A percentile compares a stretch with the other conserved stretches of the same genome.
phyloP scores from a whole-genome alignment of 1,140 invertebrate genomes.

The Cydia amplana region DNA sequence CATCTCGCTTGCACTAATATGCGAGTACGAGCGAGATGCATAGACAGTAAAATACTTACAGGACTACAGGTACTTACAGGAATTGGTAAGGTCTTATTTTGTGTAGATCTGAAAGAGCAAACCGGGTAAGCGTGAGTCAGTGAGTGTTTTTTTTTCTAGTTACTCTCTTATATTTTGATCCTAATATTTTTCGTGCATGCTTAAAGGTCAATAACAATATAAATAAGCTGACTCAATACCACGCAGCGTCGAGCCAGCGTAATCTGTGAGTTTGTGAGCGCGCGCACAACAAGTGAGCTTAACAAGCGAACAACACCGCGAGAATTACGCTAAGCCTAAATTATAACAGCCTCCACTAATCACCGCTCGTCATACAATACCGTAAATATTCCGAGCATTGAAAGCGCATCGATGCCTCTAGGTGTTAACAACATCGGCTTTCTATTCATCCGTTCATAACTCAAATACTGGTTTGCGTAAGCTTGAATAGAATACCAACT shows the following conservation, averaged over 20 bases:
- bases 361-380: conserved; percentile 56
- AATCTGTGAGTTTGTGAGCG: conserved; percentile 57
- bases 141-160: no score
- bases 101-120: no score
- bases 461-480: conserved; percentile 15
- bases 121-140: no score
- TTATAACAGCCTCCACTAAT: conserved; percentile 69
- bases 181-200: no score
- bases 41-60: no score
- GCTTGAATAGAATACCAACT: conserved; percentile 10
- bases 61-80: no score
- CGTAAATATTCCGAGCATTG: conserved; percentile 48
- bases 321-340: conserved; percentile 67
- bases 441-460: conserved; percentile 2
- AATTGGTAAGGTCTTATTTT: no score
- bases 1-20: no score
- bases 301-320: conserved; percentile 64
- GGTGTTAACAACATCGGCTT: background rate
- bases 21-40: no score
- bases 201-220: background rate
- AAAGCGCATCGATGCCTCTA: conserved; percentile 32
- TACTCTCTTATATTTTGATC: no score
- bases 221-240: conserved; percentile 48
- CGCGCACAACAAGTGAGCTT: conserved; percentile 73
- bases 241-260: conserved; percentile 35